These are phyloP conservation scores for Aldabrachelys gigantea DNA, from an alignment of 2,113 vertebrate species.

Conservation along the genomic window DNA sequence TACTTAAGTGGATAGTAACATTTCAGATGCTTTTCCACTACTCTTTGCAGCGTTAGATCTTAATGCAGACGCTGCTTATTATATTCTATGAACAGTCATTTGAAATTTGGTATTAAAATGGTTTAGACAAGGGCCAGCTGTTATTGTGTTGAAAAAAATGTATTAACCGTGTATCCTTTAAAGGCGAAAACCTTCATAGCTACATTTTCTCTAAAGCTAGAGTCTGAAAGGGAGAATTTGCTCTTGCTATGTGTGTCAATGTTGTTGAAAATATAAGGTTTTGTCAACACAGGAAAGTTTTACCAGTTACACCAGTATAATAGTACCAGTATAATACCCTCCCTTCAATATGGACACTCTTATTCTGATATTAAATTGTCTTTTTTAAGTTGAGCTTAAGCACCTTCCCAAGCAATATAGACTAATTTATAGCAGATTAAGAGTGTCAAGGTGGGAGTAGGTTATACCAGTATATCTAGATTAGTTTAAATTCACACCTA, in stretches of 20 bases:
- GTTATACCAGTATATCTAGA: neutral
- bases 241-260: neutral
- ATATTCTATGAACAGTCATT: neutral
- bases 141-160: neutral
- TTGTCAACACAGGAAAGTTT: neutral
- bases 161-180: neutral
- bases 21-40: slow-evolving; percentile 38
- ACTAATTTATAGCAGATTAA: neutral
- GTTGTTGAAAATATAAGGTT: neutral
- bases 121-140: slow-evolving; percentile 43
- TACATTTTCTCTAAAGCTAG: neutral
- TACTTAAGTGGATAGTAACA: slow-evolving; percentile 22
- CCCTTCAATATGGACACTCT: neutral
- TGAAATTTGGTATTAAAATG: neutral
- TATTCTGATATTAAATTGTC: neutral
- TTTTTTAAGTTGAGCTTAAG: neutral
- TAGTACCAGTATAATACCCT: neutral
- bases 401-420: neutral
- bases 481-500: neutral
- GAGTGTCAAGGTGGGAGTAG: neutral
- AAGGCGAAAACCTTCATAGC: neutral
- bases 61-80: slow-evolving; percentile 14
- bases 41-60: slow-evolving; percentile 22
- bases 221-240: neutral
- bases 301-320: neutral